Evolutionary conservation across 37 sponge, comb jelly and placozoan species (phyloP).

Genomic region (Lycopodina hypogea): DNA sequence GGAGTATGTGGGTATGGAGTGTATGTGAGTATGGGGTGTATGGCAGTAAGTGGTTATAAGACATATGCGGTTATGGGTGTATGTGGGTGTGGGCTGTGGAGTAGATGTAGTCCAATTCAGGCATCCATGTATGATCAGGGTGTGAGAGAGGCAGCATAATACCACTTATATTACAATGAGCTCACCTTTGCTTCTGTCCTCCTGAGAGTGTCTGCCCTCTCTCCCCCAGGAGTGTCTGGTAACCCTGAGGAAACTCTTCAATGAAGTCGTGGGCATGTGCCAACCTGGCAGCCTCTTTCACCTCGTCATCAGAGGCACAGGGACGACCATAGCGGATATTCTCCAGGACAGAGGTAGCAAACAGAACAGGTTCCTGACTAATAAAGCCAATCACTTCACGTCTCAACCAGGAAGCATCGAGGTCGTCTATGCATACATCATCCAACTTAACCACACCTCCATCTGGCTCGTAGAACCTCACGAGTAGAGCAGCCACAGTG

Average conservation of each 20-base stretch:
- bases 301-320: constrained; percentile 74
- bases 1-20: too few species aligned
- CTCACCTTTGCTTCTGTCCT: constrained; percentile 92
- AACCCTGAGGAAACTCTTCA: constrained; percentile 71
- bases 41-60: too few species aligned
- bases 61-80: too few species aligned
- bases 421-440: constrained; percentile 16
- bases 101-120: too few species aligned
- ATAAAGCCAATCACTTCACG: constrained; percentile 84
- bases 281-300: constrained; percentile 61
- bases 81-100: too few species aligned
- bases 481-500: constrained; percentile 87
- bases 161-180: neutral
- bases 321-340: constrained; percentile 89
- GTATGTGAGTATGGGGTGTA: too few species aligned
- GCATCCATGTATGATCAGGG: too few species aligned
- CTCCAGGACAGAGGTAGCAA: constrained; percentile 82
- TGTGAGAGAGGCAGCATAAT: too few species aligned
- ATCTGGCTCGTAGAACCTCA: constrained; percentile 85
- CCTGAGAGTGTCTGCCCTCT: constrained; percentile 85
- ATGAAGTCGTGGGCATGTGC: constrained; percentile 90
- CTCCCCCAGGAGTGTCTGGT: constrained; percentile 85
- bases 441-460: constrained; percentile 17
- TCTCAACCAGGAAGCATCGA: constrained; percentile 88
- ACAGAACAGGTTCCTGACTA: constrained; percentile 92